These are phyloP conservation scores for Diplodus puntazzo DNA, from an alignment of 2,797 vertebrate species.

Conservation along the genomic window DNA sequence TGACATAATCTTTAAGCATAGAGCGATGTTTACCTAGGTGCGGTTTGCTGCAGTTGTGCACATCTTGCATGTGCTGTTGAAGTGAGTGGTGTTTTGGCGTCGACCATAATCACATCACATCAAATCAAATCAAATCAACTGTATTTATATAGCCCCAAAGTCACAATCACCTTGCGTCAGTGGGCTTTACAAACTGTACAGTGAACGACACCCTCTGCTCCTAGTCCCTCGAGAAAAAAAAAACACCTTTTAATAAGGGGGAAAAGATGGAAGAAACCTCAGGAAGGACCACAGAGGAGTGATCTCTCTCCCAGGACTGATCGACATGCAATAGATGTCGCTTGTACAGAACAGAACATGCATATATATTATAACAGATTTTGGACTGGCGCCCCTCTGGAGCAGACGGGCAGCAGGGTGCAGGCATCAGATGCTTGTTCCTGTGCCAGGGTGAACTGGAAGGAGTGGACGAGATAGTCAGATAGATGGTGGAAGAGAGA, in stretches of 20 bases:
- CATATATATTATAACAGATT: constrained; percentile 51
- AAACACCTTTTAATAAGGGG: no score
- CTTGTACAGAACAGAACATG: no score
- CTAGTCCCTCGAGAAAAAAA: no score
- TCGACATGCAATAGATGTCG: no score
- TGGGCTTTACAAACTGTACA: no score
- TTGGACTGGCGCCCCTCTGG: constrained; percentile 52
- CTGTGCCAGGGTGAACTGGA: constrained; percentile 63
- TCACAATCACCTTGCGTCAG: no score
- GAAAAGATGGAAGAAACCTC: no score
- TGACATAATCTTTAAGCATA: constrained; percentile 39
- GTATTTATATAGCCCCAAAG: not conserved
- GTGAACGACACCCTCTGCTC: no score
- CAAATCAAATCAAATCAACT: no score
- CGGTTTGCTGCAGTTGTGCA: constrained; percentile 16
- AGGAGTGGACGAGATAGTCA: constrained; percentile 9
- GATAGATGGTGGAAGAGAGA: not conserved
- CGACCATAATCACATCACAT: no score
- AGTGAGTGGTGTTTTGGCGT: constrained; percentile 37
- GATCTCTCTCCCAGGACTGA: no score
- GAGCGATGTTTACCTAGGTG: constrained; percentile 42
- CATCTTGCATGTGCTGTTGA: constrained; percentile 36
- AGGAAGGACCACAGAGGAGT: no score
- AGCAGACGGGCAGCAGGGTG: constrained; percentile 70
- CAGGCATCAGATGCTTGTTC: constrained; percentile 45